Evolutionary conservation across 2,888 invertebrate genomes (phyloP).

Genomic region (Rhagium mordax): DNA sequence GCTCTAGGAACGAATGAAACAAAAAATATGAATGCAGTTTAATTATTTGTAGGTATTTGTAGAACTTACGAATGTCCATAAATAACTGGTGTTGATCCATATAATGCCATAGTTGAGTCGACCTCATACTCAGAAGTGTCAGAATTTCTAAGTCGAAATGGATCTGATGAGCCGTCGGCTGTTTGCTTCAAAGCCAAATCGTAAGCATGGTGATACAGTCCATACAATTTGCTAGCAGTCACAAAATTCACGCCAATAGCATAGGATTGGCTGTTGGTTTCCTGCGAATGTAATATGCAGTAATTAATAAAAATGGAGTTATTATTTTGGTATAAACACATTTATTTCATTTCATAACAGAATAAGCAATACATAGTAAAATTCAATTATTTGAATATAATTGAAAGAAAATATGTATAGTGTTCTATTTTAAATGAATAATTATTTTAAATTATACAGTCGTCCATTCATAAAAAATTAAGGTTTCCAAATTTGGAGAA

Average conservation of each 20-base stretch:
- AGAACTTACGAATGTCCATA: conserved; percentile 85
- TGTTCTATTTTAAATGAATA: no score
- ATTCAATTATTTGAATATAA: no score
- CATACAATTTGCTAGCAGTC: conserved; percentile 46
- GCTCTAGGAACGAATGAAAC: conserved; percentile 26
- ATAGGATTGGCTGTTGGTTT: conserved; percentile 49
- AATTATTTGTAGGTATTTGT: not conserved
- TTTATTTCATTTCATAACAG: no score
- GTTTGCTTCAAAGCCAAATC: conserved; percentile 87
- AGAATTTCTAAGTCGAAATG: conserved; percentile 93
- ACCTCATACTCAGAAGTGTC: conserved; percentile 88
- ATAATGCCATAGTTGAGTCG: conserved; percentile 83
- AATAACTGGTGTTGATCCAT: conserved; percentile 84
- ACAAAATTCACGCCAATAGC: conserved; percentile 51
- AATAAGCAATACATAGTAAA: no score
- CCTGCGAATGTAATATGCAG: conserved; percentile 39
- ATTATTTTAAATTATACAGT: no score
- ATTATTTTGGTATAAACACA: no score
- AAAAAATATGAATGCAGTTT: not conserved
- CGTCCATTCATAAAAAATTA: no score
- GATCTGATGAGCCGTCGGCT: conserved; percentile 76
- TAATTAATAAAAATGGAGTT: not conserved
- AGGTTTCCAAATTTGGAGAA: no score
- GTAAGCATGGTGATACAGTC: conserved; percentile 95
- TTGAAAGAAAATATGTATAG: no score